Conservation (phyloP, 2,113 vertebrate species). For the Dicerorhinus sumatrensis region DNA sequence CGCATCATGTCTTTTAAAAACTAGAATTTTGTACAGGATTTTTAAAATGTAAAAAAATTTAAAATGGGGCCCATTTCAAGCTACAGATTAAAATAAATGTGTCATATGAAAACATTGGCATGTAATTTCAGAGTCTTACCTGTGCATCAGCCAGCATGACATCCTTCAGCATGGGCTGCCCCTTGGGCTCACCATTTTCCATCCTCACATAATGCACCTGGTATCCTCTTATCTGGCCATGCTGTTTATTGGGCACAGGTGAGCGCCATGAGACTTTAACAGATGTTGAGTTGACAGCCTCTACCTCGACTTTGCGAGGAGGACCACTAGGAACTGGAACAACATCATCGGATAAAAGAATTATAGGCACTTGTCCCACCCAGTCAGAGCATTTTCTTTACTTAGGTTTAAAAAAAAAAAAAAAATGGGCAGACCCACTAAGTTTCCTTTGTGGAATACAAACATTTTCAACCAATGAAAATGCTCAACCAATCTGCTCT, state of each 20-base stretch:
- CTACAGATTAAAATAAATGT: neutral
- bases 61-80: neutral
- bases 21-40: neutral
- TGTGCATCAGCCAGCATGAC: constrained; percentile 98
- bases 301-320: constrained; percentile 99
- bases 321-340: constrained; percentile 99
- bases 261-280: constrained; percentile 99
- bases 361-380: constrained; percentile 92
- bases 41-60: neutral
- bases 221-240: constrained; percentile 99
- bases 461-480: constrained; percentile 87
- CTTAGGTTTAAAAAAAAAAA: constrained; percentile 85
- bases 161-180: constrained; percentile 98
- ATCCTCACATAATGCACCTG: constrained; percentile 99
- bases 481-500: constrained; percentile 89
- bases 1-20: neutral
- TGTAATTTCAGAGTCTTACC: constrained; percentile 86
- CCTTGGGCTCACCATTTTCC: constrained; percentile 96
- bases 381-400: constrained; percentile 82
- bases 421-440: constrained; percentile 89
- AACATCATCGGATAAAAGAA: constrained; percentile 98
- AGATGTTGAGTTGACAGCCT: constrained; percentile 99
- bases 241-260: constrained; percentile 98
- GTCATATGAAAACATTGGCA: neutral
- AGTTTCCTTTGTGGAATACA: constrained; percentile 89